These are phyloP conservation scores for Drosophila incognita DNA, from an alignment of 2,888 invertebrate genomes.

Conservation along the genomic window DNA sequence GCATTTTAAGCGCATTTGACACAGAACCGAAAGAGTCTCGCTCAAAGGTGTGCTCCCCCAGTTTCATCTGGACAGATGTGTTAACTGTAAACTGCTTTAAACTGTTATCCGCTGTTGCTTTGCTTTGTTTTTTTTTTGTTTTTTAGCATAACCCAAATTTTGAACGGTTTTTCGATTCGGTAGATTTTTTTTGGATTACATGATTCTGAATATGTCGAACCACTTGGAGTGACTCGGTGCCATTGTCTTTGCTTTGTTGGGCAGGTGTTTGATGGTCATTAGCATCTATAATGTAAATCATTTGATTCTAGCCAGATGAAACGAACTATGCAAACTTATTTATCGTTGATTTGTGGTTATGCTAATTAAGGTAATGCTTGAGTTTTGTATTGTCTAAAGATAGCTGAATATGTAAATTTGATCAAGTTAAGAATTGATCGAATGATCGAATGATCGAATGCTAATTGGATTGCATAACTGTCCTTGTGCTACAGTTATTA, in stretches of 20 bases:
- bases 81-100: constrained; percentile 38
- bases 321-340: background rate
- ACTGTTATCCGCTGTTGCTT: constrained; percentile 2
- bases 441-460: background rate
- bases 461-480: background rate
- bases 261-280: constrained; percentile 32
- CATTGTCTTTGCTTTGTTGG: constrained; percentile 21
- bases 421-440: background rate
- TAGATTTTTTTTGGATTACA: constrained; percentile 9
- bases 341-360: constrained; percentile 11
- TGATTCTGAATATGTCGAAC: constrained; percentile 2
- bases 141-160: constrained; percentile 6
- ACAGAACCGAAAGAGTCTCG: constrained; percentile 44
- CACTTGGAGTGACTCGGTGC: background rate
- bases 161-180: constrained; percentile 16
- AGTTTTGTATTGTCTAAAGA: background rate
- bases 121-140: background rate
- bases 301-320: constrained; percentile 3
- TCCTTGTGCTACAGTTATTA: background rate
- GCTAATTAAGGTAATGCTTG: constrained; percentile 5
- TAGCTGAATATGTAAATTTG: background rate
- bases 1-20: constrained; percentile 71
- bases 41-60: constrained; percentile 23
- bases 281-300: constrained; percentile 32
- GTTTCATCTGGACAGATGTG: constrained; percentile 26